phyloP scores from a whole-genome alignment of 2,797 vertebrate genomes.

The Bufotes viridis region DNA sequence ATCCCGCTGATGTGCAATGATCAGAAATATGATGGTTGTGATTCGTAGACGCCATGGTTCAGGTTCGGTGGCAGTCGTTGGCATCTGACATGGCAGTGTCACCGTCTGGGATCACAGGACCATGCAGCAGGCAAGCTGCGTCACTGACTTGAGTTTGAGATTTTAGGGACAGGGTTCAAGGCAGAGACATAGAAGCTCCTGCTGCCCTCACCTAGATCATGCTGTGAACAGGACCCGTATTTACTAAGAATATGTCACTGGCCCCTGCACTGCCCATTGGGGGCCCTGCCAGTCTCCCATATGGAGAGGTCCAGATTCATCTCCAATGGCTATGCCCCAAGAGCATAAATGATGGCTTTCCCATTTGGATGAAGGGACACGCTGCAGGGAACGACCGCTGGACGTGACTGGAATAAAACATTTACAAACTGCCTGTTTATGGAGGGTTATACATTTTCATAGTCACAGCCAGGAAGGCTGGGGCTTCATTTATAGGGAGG shows the following conservation, averaged over 20 bases:
- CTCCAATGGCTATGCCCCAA: background rate
- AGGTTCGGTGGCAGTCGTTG: too few species aligned
- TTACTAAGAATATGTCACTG: too few species aligned
- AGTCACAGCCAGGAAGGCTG: background rate
- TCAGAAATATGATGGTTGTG: too few species aligned
- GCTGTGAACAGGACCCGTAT: too few species aligned
- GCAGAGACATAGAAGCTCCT: background rate
- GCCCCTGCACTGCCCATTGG: background rate
- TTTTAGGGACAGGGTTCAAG: background rate
- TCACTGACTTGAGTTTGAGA: background rate
- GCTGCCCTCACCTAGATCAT: background rate
- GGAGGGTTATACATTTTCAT: background rate
- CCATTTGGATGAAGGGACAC: background rate
- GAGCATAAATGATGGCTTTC: too few species aligned
- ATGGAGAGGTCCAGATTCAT: background rate
- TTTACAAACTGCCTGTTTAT: background rate
- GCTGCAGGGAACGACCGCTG: background rate
- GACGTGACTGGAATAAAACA: constrained; percentile 2
- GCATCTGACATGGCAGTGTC: background rate
- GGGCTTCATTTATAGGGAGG: background rate
- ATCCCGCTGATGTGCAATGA: too few species aligned
- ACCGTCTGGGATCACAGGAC: background rate
- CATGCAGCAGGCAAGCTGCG: background rate
- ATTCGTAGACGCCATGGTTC: background rate
- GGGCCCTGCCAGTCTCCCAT: background rate